These are phyloP conservation scores for Butorides virescens DNA, from an alignment of 2,113 vertebrate genomes.

Conservation along the genomic window DNA sequence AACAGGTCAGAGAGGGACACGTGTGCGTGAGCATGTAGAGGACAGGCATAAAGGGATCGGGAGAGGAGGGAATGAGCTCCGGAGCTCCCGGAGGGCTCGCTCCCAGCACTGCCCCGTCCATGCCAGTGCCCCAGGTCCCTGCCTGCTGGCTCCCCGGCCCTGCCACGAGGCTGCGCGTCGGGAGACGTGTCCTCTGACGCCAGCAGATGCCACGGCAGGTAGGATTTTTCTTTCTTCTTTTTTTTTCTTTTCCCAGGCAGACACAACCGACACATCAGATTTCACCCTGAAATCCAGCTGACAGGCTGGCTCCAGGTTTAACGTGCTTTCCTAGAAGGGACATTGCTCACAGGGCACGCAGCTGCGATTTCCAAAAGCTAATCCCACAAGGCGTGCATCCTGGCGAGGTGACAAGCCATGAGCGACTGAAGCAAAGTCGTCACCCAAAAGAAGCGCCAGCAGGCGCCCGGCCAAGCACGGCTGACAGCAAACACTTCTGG, in stretches of 20 bases:
- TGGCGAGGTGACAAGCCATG: background rate
- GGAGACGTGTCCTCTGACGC: background rate
- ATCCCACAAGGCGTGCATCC: background rate
- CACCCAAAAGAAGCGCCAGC: background rate
- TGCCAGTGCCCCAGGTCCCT: background rate
- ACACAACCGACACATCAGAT: background rate
- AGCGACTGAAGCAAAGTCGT: background rate
- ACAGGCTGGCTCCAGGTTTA: background rate
- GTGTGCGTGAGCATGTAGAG: background rate
- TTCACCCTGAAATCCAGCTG: slow-evolving; percentile 12
- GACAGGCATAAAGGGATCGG: background rate
- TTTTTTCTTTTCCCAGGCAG: background rate
- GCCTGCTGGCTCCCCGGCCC: background rate
- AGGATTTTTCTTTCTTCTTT: background rate
- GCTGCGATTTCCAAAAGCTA: background rate
- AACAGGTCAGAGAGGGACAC: background rate
- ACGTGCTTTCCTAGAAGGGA: slow-evolving; percentile 33
- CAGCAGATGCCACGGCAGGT: background rate
- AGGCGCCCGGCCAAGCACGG: background rate
- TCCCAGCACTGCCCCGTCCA: background rate
- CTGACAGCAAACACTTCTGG: background rate
- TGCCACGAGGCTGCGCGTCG: accelerated
- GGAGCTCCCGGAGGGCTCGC: accelerated
- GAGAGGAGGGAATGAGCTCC: background rate
- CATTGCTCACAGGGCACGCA: slow-evolving; percentile 39